Conservation (phyloP, 1,140 invertebrate genomes). For the Hyphantria cunea region DNA sequence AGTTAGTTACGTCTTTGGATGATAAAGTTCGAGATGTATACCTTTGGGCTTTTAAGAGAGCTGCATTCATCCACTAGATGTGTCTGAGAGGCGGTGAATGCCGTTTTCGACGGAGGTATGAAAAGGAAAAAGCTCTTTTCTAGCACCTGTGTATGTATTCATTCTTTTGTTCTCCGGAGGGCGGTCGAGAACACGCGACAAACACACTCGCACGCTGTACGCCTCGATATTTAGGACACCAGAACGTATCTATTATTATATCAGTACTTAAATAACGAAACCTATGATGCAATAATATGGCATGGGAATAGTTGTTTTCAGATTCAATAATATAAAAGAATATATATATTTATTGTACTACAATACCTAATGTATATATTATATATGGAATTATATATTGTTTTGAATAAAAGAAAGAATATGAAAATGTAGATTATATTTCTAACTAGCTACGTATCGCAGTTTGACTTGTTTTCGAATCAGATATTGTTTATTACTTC, state of each 20-base stretch:
- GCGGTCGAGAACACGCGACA: constrained; percentile 44
- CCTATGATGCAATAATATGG: no score
- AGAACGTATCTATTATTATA: neutral
- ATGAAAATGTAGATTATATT: no score
- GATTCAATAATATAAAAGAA: no score
- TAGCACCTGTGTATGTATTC: constrained; percentile 53
- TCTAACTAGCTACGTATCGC: no score
- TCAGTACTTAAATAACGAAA: no score
- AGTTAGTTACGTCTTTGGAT: neutral
- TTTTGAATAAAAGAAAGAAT: no score
- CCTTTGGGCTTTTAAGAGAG: constrained; percentile 40
- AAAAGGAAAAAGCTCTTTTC: constrained; percentile 51
- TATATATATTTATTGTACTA: no score
- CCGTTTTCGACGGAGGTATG: constrained; percentile 47
- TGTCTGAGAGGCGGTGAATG: constrained; percentile 47
- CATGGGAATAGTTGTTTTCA: no score
- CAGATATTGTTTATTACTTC: no score
- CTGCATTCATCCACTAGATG: constrained; percentile 44
- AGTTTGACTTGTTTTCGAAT: no score
- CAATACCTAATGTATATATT: no score
- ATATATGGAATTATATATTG: no score
- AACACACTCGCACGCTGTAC: constrained; percentile 2
- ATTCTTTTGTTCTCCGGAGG: constrained; percentile 47
- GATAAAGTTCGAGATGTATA: constrained; percentile 29
- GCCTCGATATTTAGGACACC: constrained; percentile 11